A percentile compares a stretch with the other conserved stretches of the same genome.
phyloP scores from a whole-genome alignment of 2,888 invertebrate genomes.

The Sarcophaga carnaria region DNA sequence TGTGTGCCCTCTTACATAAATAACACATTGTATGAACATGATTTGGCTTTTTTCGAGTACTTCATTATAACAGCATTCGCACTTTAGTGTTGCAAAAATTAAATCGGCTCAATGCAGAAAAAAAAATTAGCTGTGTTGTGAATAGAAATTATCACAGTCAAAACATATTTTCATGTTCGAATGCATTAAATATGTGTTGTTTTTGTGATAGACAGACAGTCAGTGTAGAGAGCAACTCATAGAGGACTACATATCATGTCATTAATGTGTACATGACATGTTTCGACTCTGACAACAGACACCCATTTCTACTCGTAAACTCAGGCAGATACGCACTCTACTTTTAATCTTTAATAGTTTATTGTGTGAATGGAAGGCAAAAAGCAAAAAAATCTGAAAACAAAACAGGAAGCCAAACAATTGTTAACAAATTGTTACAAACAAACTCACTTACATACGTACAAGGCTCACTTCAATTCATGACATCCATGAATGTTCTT shows the following conservation, averaged over 20 bases:
- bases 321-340: not conserved
- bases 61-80: conserved; percentile 21
- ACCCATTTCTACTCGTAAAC: conserved; percentile 9
- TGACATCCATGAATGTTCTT: conserved; percentile 13
- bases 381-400: not conserved
- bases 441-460: conserved; percentile 47
- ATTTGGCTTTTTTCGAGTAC: conserved; percentile 65
- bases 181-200: conserved; percentile 49
- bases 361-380: too few relatives aligned
- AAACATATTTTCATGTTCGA: conserved; percentile 64
- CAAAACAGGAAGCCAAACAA: conserved; percentile 61
- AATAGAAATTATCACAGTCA: conserved; percentile 48
- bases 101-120: conserved; percentile 4
- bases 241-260: conserved; percentile 56
- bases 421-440: conserved; percentile 67
- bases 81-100: not conserved
- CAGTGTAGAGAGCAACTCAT: not conserved
- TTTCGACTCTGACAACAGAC: conserved; percentile 46
- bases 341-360: not conserved
- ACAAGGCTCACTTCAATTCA: too few relatives aligned
- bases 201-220: conserved; percentile 19
- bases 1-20: conserved; percentile 26
- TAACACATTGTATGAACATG: conserved; percentile 60
- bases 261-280: conserved; percentile 62
- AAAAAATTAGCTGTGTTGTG: not conserved